A percentile compares a stretch with the other conserved stretches of the same genome.
Conservation (phyloP, 2,888 invertebrate genomes). For the Campaea margaritaria region DNA sequence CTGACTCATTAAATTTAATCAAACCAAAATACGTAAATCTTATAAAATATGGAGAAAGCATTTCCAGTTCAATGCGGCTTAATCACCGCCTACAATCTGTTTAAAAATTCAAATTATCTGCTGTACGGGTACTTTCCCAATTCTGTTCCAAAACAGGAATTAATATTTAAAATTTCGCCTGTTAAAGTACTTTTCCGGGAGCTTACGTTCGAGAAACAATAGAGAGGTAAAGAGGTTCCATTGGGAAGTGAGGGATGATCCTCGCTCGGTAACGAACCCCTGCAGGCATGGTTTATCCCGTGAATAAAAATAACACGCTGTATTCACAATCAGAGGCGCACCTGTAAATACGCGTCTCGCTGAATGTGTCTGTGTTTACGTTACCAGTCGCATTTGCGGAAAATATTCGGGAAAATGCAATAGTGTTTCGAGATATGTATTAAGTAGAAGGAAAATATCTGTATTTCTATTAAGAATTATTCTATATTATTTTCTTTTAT, state of each 20-base stretch:
- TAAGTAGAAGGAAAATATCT: conserved; percentile 6
- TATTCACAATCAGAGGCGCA: conserved; percentile 42
- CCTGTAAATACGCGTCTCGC: conserved; percentile 42
- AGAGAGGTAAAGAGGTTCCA: conserved; percentile 46
- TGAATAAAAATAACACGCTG: conserved; percentile 64
- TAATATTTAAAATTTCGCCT: conserved; percentile 64
- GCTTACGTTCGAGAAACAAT: conserved; percentile 45
- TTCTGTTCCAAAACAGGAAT: conserved; percentile 58
- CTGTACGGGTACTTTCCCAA: conserved; percentile 62
- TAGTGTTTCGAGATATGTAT: conserved; percentile 24
- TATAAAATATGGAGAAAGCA: conserved; percentile 15
- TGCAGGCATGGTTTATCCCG: conserved; percentile 62
- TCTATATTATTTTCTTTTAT: too few relatives aligned
- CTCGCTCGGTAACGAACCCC: conserved; percentile 70
- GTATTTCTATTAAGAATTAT: too few relatives aligned
- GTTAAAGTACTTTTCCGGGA: conserved; percentile 40
- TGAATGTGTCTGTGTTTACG: conserved; percentile 37
- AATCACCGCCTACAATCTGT: conserved; percentile 64
- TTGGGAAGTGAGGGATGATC: conserved; percentile 56
- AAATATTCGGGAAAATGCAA: conserved; percentile 38
- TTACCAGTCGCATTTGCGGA: conserved; percentile 34
- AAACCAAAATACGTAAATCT: conserved; percentile 6
- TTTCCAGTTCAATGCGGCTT: conserved; percentile 53
- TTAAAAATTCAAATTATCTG: conserved; percentile 75
- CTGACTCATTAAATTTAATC: too few relatives aligned